phyloP scores from a whole-genome alignment of 2,888 invertebrate species.

The Sminthurinus aureus region DNA sequence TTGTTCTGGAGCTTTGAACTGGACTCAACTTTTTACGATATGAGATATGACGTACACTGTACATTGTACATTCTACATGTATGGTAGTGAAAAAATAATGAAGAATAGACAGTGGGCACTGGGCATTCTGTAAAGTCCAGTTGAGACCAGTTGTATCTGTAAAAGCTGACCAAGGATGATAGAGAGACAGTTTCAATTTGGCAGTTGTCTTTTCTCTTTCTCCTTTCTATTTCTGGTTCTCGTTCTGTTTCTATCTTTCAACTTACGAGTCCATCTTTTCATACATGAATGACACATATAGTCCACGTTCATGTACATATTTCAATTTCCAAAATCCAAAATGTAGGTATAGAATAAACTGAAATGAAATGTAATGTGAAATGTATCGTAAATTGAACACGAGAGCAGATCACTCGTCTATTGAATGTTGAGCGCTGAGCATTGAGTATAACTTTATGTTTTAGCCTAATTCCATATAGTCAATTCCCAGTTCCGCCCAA shows the following conservation, averaged over 20 bases:
- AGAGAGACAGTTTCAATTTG: conserved; percentile 52
- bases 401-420: no score
- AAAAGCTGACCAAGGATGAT: conserved; percentile 18
- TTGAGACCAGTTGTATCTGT: conserved; percentile 3
- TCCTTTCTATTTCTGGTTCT: conserved; percentile 42
- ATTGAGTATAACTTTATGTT: no score
- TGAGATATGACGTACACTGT: not conserved
- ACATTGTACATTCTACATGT: not conserved
- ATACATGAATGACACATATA: no score
- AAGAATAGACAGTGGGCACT: no score
- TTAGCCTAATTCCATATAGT: no score
- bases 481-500: no score
- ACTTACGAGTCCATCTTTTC: not conserved
- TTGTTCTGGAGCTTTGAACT: conserved; percentile 27
- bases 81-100: not conserved
- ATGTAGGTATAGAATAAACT: conserved; percentile 12
- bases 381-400: conserved; percentile 35
- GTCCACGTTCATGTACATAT: no score
- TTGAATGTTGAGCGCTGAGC: no score
- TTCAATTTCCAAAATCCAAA: no score
- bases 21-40: not conserved
- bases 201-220: conserved; percentile 51
- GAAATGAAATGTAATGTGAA: conserved; percentile 44
- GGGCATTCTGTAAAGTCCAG: not conserved
- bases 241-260: not conserved